phyloP scores from a whole-genome alignment of 2,888 invertebrate species.

The Timandra comae region DNA sequence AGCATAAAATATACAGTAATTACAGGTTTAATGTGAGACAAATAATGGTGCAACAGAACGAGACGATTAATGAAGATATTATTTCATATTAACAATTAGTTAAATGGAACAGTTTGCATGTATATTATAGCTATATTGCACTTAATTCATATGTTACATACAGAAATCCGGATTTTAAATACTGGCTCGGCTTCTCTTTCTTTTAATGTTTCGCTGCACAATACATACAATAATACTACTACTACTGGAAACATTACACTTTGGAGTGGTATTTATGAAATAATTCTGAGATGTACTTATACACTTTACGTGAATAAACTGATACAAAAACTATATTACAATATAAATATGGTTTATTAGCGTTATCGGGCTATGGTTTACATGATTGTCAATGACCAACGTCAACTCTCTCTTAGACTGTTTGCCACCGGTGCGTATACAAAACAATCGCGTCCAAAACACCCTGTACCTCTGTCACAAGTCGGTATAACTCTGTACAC shows the following conservation, averaged over 20 bases:
- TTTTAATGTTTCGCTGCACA: conserved; percentile 43
- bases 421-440: conserved; percentile 26
- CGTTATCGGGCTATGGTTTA: conserved; percentile 22
- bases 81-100: conserved; percentile 15
- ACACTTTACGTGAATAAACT: conserved; percentile 22
- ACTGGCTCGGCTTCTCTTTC: conserved; percentile 71
- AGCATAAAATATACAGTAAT: conserved; percentile 34
- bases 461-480: conserved; percentile 47
- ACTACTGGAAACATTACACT: conserved; percentile 41
- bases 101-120: conserved; percentile 23
- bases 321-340: conserved; percentile 28
- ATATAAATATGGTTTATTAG: conserved; percentile 23
- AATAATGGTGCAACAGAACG: conserved; percentile 35
- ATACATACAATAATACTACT: conserved; percentile 33
- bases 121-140: conserved; percentile 68
- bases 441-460: conserved; percentile 34
- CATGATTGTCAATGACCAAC: conserved; percentile 27
- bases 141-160: conserved; percentile 58
- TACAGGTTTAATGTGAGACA: conserved; percentile 30
- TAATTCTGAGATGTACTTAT: conserved; percentile 20
- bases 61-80: conserved; percentile 19
- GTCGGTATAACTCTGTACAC: conserved; percentile 42
- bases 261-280: conserved; percentile 31
- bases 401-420: conserved; percentile 20
- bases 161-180: conserved; percentile 69